Evolutionary conservation across 2,888 invertebrate genomes (phyloP).

Genomic region (Halictus ligatus): DNA sequence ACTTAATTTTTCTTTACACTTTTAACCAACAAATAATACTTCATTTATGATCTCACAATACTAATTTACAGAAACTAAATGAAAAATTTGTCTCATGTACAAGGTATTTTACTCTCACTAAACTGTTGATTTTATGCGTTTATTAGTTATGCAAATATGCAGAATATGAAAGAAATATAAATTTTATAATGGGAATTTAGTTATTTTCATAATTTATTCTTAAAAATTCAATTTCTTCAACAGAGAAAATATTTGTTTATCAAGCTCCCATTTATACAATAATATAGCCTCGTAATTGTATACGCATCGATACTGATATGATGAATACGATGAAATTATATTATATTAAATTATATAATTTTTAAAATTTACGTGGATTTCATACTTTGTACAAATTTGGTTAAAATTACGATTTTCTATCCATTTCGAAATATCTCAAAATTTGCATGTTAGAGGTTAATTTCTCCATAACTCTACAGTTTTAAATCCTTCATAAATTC

Average conservation of each 20-base stretch:
- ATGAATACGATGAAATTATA: too few species aligned
- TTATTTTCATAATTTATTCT: neutral
- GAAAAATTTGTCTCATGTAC: neutral
- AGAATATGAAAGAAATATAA: neutral
- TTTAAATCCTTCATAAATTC: neutral
- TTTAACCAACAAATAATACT: neutral
- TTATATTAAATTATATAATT: neutral
- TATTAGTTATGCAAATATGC: neutral
- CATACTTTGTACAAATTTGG: neutral
- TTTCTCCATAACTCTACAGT: neutral
- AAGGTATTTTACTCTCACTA: neutral
- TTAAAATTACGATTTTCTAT: neutral
- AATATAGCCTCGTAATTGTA: neutral
- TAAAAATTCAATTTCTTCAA: neutral
- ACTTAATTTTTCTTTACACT: too few species aligned
- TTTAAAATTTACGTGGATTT: neutral
- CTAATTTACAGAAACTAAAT: neutral
- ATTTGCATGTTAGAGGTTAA: neutral
- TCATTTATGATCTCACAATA: neutral
- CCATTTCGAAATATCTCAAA: neutral
- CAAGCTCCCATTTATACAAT: too few species aligned
- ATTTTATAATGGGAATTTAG: neutral
- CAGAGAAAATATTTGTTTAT: too few species aligned
- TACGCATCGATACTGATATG: neutral
- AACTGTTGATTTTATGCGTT: neutral